Base-by-base conservation (phyloP, 2,888 invertebrate species). In the Archips xylosteana region DNA sequence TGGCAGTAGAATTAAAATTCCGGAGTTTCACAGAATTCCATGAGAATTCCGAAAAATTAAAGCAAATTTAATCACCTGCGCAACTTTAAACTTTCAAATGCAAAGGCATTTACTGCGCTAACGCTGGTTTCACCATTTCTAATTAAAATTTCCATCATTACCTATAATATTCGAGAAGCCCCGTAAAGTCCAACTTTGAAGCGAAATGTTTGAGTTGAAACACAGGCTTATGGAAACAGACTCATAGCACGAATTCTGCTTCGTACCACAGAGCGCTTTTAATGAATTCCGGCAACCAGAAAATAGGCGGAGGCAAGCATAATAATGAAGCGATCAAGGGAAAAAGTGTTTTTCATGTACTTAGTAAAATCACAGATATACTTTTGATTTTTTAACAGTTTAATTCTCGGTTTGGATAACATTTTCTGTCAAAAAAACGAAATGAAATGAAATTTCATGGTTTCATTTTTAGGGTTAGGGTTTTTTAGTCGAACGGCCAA, bases 191-290 rank as follows among this genome's bases (percentile, higher is more conserved):
- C 23, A 67, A 67, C 66, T 67, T 51, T 61, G 61, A 10, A n/a
- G 60, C 6, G 42, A n/a, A 15, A n/a, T 68, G 60, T 69, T 69
- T 61, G 69, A 61, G 61, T 69, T 61, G 15, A 32, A n/a, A 57
- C 39, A 23, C 39, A 39, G 51, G 47, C 9, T 13, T 13, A 45
- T 45, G 8, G 47, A 45, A 47, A 47, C 60, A 36, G 60, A 34
- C n/a, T 57, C 23, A 32, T 57, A 57, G 57, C 57, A 3, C 12
- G 32, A 57, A 57, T 57, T 57, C 32, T 57, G 60, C 12, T 60
- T 13, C 36, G 60, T 49, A 49, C 47, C 60, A 36, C 2, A 60
- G 36, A 36, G 13, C 3, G 36, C 13, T 60, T 59, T 60, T 60
- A 60, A 60, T 60, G 60, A 60, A 57, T 57, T 57, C 57, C 32